A percentile compares a stretch with the other conserved stretches of the same genome.
Evolutionary conservation across 2,888 invertebrate genomes (phyloP).

Genomic region (Lasiommata megera): DNA sequence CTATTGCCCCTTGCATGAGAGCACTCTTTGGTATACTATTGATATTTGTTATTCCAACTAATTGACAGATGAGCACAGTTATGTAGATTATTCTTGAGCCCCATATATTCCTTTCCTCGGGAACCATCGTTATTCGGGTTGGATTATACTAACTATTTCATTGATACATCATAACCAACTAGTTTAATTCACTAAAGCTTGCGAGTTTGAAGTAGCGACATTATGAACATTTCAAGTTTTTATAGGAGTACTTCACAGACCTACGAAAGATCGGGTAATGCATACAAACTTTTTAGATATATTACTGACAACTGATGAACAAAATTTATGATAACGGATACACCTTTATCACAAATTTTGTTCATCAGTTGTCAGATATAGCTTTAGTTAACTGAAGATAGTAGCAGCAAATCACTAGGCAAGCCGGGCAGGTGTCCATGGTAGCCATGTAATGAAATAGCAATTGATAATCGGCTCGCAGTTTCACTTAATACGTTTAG

Average conservation of each 20-base stretch:
- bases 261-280: too few species aligned
- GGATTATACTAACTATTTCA: not conserved
- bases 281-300: too few species aligned
- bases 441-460: slow-evolving; percentile 69
- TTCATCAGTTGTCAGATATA: too few species aligned
- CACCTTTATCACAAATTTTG: too few species aligned
- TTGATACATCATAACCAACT: slow-evolving; percentile 8
- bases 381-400: slow-evolving; percentile 9
- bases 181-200: not conserved
- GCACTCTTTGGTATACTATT: slow-evolving; percentile 45
- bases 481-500: slow-evolving; percentile 69
- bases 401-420: slow-evolving; percentile 28
- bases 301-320: too few species aligned
- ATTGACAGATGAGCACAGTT: slow-evolving; percentile 48
- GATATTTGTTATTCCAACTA: slow-evolving; percentile 45
- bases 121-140: not conserved
- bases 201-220: not conserved
- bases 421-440: slow-evolving; percentile 40
- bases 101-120: slow-evolving; percentile 17
- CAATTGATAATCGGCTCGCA: slow-evolving; percentile 67
- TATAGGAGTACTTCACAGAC: too few species aligned
- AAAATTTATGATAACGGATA: too few species aligned
- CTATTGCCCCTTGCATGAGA: slow-evolving; percentile 46
- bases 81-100: slow-evolving; percentile 38
- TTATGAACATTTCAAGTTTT: not conserved